phyloP scores from a whole-genome alignment of 2,113 vertebrate genomes.

The Patagioenas fasciata region DNA sequence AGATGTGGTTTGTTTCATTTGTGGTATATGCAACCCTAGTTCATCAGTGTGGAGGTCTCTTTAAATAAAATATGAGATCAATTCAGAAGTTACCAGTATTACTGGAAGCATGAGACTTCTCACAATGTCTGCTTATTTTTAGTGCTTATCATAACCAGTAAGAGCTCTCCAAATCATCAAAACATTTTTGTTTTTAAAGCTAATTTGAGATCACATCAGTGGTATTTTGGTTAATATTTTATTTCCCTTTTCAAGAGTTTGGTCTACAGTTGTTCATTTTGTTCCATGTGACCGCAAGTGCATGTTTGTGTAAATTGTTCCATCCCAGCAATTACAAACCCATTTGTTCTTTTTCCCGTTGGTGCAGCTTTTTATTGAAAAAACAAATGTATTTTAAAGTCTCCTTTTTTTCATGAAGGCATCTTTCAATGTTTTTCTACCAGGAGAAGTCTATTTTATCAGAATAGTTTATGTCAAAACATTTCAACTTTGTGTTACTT shows the following conservation, averaged over 20 bases:
- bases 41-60: background rate
- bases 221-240: background rate
- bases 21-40: background rate
- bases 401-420: background rate
- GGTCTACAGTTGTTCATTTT: background rate
- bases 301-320: background rate
- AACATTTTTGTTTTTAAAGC: background rate
- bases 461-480: background rate
- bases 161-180: background rate
- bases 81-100: background rate
- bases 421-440: background rate
- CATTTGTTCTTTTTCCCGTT: background rate
- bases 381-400: background rate
- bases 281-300: background rate
- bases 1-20: background rate
- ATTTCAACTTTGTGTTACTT: background rate
- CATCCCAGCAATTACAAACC: background rate
- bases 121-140: background rate
- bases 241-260: background rate
- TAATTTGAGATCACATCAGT: background rate
- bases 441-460: background rate
- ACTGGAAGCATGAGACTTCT: constrained; percentile 21
- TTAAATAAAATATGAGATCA: constrained; percentile 48
- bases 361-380: background rate
- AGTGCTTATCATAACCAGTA: background rate